Evolutionary conservation across 2,888 invertebrate genomes (phyloP).

Genomic region (Lithophane semibrunnea): DNA sequence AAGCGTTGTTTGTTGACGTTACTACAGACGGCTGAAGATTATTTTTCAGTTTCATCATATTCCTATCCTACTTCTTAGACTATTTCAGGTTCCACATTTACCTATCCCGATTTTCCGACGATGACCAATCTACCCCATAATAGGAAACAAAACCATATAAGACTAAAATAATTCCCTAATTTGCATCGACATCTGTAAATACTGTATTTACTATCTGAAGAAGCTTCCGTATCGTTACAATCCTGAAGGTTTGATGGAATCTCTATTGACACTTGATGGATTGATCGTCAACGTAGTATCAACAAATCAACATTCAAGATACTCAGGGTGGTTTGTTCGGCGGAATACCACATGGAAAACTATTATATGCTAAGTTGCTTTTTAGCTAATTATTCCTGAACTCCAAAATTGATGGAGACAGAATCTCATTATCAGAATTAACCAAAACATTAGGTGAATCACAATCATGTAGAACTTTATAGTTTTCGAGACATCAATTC

Average conservation of each 20-base stretch:
- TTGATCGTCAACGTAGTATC: conserved; percentile 6
- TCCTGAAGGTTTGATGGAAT: conserved; percentile 29
- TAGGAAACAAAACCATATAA: neutral
- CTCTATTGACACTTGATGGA: conserved; percentile 11
- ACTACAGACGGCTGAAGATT: neutral
- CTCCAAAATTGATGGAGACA: neutral
- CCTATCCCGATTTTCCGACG: neutral
- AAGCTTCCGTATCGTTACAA: neutral
- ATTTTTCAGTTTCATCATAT: neutral
- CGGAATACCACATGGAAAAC: neutral
- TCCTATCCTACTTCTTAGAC: neutral
- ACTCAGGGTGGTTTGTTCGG: neutral
- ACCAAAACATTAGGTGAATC: neutral
- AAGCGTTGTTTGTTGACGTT: neutral
- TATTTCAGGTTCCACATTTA: neutral
- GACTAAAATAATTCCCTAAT: neutral
- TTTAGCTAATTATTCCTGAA: neutral
- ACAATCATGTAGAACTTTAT: neutral
- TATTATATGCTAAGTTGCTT: too few species aligned
- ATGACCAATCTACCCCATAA: neutral
- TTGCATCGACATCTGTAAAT: neutral
- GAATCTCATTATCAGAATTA: neutral
- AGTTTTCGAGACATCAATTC: conserved; percentile 4
- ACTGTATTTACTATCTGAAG: neutral
- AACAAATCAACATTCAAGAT: neutral